Percentiles rank a stretch among this genome's conserved stretches.
These are phyloP conservation scores for Onthophagus taurus DNA, from an alignment of 1,140 invertebrate species.

Conservation along the genomic window DNA sequence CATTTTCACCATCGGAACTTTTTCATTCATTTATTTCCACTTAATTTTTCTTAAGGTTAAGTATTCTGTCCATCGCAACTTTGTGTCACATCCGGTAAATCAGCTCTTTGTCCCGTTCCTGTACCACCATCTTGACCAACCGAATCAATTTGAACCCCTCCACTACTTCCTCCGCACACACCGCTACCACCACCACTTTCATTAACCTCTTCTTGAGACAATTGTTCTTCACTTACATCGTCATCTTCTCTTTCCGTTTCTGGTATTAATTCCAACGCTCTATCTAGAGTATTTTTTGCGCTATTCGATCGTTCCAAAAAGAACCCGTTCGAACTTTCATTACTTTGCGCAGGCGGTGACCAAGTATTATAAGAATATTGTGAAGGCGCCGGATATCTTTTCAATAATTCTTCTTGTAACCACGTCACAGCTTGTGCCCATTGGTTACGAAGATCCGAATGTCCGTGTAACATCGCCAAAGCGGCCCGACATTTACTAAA, in stretches of 20 bases:
- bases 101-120: slow-evolving; percentile 5
- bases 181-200: too few species aligned
- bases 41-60: slow-evolving; percentile 6
- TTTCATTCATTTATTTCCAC: too few species aligned
- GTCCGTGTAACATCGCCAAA: slow-evolving; percentile 64
- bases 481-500: slow-evolving; percentile 75
- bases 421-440: slow-evolving; percentile 86
- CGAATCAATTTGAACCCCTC: slow-evolving; percentile 10
- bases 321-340: slow-evolving; percentile 92
- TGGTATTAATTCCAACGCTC: slow-evolving; percentile 72
- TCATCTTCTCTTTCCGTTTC: slow-evolving; percentile 52
- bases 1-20: too few species aligned
- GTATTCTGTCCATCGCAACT: slow-evolving; percentile 20
- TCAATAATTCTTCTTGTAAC: slow-evolving; percentile 89
- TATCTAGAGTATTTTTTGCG: slow-evolving; percentile 79
- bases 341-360: slow-evolving; percentile 83
- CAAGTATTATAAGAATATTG: slow-evolving; percentile 88
- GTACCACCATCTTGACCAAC: too few species aligned
- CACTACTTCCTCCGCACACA: too few species aligned
- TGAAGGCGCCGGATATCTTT: slow-evolving; percentile 32
- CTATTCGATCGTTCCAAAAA: slow-evolving; percentile 90
- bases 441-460: slow-evolving; percentile 69
- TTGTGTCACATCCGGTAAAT: slow-evolving; percentile 29
- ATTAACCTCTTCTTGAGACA: slow-evolving; percentile 28
- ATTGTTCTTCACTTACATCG: slow-evolving; percentile 31